Conservation (phyloP, 2,113 vertebrate species). For the Carollia perspicillata region DNA sequence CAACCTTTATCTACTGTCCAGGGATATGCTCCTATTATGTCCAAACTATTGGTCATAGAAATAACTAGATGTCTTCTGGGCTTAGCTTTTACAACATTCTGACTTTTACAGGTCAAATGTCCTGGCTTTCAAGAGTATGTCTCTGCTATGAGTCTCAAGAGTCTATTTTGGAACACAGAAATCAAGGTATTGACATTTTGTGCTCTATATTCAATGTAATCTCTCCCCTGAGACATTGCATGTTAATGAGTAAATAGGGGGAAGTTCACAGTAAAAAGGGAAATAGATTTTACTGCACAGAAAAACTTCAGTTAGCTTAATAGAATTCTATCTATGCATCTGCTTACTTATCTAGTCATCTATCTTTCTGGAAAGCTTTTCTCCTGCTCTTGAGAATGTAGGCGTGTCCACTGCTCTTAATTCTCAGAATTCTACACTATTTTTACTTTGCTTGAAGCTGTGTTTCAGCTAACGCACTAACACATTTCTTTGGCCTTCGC, state of each 20-base stretch:
- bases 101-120: constrained; percentile 16
- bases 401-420: not conserved
- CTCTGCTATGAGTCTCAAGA: constrained; percentile 34
- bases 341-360: not conserved
- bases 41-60: not conserved
- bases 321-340: not conserved
- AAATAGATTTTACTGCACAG: not conserved
- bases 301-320: constrained; percentile 15
- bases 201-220: not conserved
- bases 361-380: not conserved
- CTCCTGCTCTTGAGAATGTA: not conserved
- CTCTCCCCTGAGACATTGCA: not conserved
- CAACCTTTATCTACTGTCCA: not conserved
- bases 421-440: not conserved
- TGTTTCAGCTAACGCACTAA: not conserved
- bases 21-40: not conserved
- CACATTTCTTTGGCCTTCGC: not conserved
- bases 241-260: constrained; percentile 38
- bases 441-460: not conserved
- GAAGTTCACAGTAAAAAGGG: not conserved
- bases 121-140: constrained; percentile 19
- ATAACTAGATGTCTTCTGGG: not conserved
- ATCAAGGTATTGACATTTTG: constrained; percentile 32
- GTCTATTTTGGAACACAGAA: constrained; percentile 33
- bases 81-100: not conserved